These are phyloP conservation scores for Pantherophis vulpinus DNA, from an alignment of 2,797 vertebrate genomes.

Conservation along the genomic window DNA sequence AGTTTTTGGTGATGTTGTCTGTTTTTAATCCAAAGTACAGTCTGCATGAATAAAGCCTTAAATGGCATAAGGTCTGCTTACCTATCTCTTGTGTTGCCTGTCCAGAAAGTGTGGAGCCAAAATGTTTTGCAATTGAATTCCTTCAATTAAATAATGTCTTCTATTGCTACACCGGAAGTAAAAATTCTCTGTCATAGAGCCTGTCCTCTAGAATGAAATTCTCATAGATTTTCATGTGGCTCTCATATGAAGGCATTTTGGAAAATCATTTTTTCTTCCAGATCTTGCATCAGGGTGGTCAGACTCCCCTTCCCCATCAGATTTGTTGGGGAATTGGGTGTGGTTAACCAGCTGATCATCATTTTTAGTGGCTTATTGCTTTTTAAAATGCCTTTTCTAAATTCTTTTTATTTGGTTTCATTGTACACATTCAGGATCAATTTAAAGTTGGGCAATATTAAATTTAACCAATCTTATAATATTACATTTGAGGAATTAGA, in stretches of 20 bases:
- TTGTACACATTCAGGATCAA: not conserved
- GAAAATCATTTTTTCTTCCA: not conserved
- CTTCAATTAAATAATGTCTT: not conserved
- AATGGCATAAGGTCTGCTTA: not conserved
- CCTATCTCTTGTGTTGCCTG: not conserved
- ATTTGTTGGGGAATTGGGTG: not conserved
- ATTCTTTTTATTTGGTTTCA: not conserved
- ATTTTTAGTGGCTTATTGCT: not conserved
- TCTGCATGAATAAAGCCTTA: not conserved
- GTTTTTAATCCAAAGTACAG: not conserved
- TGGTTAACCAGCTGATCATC: not conserved
- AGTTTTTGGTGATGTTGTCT: not conserved
- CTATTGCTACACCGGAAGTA: not conserved
- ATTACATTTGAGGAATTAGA: not conserved
- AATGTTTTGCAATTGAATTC: not conserved
- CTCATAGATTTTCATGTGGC: not conserved
- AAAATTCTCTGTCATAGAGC: not conserved
- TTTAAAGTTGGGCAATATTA: not conserved
- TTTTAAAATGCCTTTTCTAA: not conserved
- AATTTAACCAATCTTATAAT: not conserved
- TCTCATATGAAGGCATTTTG: not conserved
- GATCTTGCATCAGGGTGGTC: not conserved
- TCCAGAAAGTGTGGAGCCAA: not conserved
- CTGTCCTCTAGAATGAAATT: not conserved
- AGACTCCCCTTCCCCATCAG: not conserved